Base-by-base conservation (phyloP, 2,113 vertebrate species). In the Cygnus atratus region DNA sequence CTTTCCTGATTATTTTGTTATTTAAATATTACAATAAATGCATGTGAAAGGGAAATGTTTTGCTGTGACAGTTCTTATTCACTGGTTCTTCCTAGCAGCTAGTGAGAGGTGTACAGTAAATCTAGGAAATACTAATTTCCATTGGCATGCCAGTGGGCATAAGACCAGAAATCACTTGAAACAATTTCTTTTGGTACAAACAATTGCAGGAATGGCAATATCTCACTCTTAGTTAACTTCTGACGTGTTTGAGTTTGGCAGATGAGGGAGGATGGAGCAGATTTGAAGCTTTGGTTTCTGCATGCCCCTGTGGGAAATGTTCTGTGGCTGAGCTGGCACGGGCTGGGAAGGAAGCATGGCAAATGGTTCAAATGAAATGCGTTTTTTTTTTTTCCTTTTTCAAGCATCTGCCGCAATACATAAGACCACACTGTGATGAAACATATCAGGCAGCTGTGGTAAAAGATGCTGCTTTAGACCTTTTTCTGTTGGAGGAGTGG, bases 141-240 rank as follows among this genome's bases (percentile, higher is more conserved):
- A n/a, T 62, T 25, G 62, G 46, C 0, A 0, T 62, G 12, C 11
- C 44, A 13, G 17, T 10, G 10, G 26, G 44, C 14, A 9, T 35
- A 73, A 78, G 59, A 46, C 68, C n/a, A 74, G 15, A 43, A 29
- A 52, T 67, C 0, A 0, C 29, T 68, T 73, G 24, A 33, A 35
- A 50, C 1, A 0, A 24, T 72, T 68, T 73, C 4, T 88, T 71
- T 62, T 57, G 46, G 35, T 62, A 37, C 46, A 67, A 48, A 70
- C 68, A 74, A 79, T 66, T 66, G 29, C 59, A 78, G 52, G 61
- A 85, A 37, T 61, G 20, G 46, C 31, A 31, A 15, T 3, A 1
- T 52, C 50, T 65, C 13, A n/a, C 13, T 66, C 21, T 58, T 58
- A 44, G 37, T 17, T 67, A 28, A 62, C 26, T 67, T 57, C 31